Evolutionary conservation across 2,888 invertebrate species (phyloP).

Genomic region (Epistrophella euchroma): DNA sequence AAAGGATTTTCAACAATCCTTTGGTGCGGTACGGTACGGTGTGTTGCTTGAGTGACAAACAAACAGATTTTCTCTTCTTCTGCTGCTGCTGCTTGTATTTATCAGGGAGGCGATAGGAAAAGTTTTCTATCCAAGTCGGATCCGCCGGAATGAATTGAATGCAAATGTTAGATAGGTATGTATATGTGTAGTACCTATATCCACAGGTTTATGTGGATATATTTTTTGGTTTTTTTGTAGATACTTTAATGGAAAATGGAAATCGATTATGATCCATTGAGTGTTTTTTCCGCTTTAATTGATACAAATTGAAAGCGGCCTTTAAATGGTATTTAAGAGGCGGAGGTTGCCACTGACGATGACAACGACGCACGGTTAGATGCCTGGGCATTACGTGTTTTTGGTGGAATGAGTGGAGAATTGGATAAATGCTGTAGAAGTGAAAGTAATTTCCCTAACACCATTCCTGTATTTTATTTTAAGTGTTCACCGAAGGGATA

Average conservation of each 20-base stretch:
- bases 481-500: background rate
- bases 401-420: conserved; percentile 30
- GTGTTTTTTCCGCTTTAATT: conserved; percentile 75
- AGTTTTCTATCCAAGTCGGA: conserved; percentile 41
- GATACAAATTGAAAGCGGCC: conserved; percentile 75
- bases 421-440: conserved; percentile 59
- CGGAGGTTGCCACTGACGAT: background rate
- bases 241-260: conserved; percentile 73
- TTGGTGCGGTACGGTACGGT: conserved; percentile 35
- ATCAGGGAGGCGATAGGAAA: conserved; percentile 7
- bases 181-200: background rate
- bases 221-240: conserved; percentile 23
- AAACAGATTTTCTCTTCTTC: conserved; percentile 45
- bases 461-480: conserved; percentile 8
- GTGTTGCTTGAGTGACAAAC: conserved; percentile 72
- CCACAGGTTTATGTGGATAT: background rate
- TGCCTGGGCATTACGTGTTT: conserved; percentile 24
- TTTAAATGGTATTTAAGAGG: conserved; percentile 65
- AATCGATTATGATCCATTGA: conserved; percentile 75
- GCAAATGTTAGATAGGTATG: background rate
- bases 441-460: conserved; percentile 69
- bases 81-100: background rate
- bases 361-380: background rate
- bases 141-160: conserved; percentile 33
- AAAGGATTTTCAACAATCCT: conserved; percentile 57